A percentile compares a stretch with the other conserved stretches of the same genome.
phyloP scores from a whole-genome alignment of 2,888 invertebrate species.

The Ecdyonurus torrentis region DNA sequence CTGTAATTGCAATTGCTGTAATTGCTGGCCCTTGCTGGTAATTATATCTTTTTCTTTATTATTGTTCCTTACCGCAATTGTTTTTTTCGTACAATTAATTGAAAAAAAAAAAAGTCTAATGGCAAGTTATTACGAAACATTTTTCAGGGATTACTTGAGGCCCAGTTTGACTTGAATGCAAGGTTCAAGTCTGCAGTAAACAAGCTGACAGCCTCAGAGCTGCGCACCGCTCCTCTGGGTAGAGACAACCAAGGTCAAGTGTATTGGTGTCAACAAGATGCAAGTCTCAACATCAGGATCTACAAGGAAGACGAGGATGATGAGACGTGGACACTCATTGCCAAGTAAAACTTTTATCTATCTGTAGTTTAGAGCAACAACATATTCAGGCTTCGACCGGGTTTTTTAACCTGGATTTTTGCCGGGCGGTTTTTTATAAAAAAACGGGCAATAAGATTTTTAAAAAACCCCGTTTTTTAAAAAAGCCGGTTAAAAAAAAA shows the following conservation, averaged over 20 bases:
- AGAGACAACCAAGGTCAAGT: constrained; percentile 77
- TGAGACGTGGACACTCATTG: constrained; percentile 86
- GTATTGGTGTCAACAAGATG: constrained; percentile 89
- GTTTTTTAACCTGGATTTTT: constrained; percentile 4
- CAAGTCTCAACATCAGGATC: constrained; percentile 73
- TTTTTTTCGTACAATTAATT: too few species aligned
- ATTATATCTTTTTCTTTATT: too few species aligned
- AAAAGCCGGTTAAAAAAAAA: too few species aligned
- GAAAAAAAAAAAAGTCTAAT: too few species aligned
- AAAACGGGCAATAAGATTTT: too few species aligned
- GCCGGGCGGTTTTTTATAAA: constrained; percentile 28
- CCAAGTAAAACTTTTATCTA: constrained; percentile 40
- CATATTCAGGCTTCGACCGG: neutral
- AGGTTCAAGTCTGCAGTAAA: constrained; percentile 85
- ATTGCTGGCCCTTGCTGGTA: too few species aligned
- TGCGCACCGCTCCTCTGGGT: constrained; percentile 80
- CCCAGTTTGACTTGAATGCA: constrained; percentile 85
- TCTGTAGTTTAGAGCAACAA: constrained; percentile 1
- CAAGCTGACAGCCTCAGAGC: constrained; percentile 54
- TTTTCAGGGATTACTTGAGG: constrained; percentile 67
- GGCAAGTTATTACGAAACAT: too few species aligned
- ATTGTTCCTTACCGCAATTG: too few species aligned
- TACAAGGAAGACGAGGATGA: constrained; percentile 95
- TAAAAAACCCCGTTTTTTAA: too few species aligned
- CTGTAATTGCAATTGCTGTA: too few species aligned